Conservation (phyloP, 2,797 vertebrate species). For the Pangasius sanitwongsei region DNA sequence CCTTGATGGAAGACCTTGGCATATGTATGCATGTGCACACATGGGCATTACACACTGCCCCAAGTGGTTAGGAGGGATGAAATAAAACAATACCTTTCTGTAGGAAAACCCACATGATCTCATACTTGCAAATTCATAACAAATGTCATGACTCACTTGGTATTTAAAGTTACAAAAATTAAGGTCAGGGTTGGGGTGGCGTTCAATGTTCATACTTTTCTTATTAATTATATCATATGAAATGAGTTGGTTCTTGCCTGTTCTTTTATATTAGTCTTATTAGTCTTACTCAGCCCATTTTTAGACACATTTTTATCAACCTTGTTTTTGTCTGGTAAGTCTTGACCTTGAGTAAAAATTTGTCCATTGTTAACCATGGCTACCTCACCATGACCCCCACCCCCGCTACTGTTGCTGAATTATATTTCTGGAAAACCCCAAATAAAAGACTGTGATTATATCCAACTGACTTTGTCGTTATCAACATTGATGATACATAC, state of each 20-base stretch:
- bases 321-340: not conserved
- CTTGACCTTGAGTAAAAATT: not conserved
- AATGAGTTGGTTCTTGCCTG: not conserved
- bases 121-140: not conserved
- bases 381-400: not conserved
- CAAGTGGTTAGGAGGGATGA: not conserved
- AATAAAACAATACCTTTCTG: not conserved
- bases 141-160: not conserved
- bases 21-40: not conserved
- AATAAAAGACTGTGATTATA: not conserved
- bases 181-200: not conserved
- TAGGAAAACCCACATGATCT: not conserved
- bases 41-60: not conserved
- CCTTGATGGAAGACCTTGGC: not conserved
- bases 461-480: not conserved
- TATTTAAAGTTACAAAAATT: not conserved
- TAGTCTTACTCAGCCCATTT: not conserved
- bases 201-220: not conserved
- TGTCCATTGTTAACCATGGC: not conserved
- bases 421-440: slow-evolving; percentile 3
- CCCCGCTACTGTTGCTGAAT: not conserved
- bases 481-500: not conserved
- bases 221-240: not conserved
- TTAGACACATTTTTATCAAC: not conserved
- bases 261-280: not conserved